Conservation (phyloP, 2,113 vertebrate genomes). For the Toxotes jaculatrix region DNA sequence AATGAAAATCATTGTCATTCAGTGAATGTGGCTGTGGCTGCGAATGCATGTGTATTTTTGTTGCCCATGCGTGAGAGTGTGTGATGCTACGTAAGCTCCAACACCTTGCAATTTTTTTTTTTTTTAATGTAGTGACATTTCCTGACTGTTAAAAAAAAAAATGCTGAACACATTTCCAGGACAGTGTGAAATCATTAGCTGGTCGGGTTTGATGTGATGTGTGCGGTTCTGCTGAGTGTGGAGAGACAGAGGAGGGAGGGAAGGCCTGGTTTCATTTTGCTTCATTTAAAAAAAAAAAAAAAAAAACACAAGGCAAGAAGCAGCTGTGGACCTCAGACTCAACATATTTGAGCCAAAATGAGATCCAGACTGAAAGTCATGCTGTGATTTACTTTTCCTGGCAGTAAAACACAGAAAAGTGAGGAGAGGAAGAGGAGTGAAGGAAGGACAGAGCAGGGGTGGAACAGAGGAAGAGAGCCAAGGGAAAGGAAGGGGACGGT, state of each 20-base stretch:
- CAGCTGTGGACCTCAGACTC: slow-evolving; percentile 70
- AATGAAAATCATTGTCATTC: background rate
- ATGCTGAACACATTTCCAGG: slow-evolving; percentile 13
- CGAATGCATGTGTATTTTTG: background rate
- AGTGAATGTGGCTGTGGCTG: background rate
- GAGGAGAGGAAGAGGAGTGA: slow-evolving; percentile 48
- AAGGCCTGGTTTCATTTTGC: slow-evolving; percentile 57
- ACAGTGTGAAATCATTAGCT: slow-evolving; percentile 34
- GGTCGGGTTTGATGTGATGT: slow-evolving; percentile 19
- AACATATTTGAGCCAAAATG: slow-evolving; percentile 68
- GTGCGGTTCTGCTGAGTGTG: slow-evolving; percentile 32
- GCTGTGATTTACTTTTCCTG: slow-evolving; percentile 81
- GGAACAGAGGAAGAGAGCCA: slow-evolving; percentile 42
- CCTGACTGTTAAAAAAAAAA: slow-evolving; percentile 14
- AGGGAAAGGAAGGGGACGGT: slow-evolving; percentile 48
- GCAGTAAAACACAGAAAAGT: slow-evolving; percentile 70
- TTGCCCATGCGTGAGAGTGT: background rate
- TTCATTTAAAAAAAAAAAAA: slow-evolving; percentile 40
- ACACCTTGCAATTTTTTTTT: slow-evolving; percentile 14
- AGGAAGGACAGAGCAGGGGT: slow-evolving; percentile 36
- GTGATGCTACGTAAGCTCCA: slow-evolving; percentile 2
- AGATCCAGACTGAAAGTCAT: slow-evolving; percentile 74
- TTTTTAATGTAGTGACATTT: slow-evolving; percentile 20
- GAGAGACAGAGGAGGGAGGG: background rate
- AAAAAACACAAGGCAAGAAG: slow-evolving; percentile 61